phyloP scores from a whole-genome alignment of 2,888 invertebrate genomes.

The Campoplex nolae region DNA sequence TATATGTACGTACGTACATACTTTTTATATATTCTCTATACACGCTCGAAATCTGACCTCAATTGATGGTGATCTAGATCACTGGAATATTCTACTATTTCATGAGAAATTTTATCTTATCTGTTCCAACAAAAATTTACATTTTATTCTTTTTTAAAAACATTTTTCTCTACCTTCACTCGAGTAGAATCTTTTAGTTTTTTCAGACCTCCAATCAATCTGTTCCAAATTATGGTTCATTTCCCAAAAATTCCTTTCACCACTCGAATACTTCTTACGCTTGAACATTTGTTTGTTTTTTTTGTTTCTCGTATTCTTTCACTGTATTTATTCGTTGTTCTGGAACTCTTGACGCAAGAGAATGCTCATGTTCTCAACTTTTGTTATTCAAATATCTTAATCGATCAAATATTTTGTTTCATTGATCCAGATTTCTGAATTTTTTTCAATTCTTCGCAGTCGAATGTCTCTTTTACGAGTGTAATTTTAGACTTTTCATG shows the following conservation, averaged over 20 bases:
- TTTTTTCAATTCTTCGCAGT: not conserved
- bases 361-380: not conserved
- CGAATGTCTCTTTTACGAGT: not conserved
- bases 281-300: not conserved
- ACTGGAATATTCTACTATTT: slow-evolving; percentile 43
- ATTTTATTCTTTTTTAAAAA: not conserved
- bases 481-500: not conserved
- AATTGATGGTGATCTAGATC: slow-evolving; percentile 55
- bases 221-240: not conserved
- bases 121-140: not conserved
- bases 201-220: not conserved
- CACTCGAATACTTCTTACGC: not conserved
- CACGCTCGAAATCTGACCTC: slow-evolving; percentile 58
- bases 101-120: not conserved
- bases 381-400: not conserved
- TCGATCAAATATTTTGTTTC: not conserved
- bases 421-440: not conserved
- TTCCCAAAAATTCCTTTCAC: not conserved
- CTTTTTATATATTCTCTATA: slow-evolving; percentile 4
- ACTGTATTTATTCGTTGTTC: not conserved
- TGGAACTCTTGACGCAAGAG: not conserved
- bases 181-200: not conserved
- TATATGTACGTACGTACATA: slow-evolving; percentile 12
- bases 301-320: not conserved
- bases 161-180: not conserved